Percentiles rank a stretch among this genome's conserved stretches.
Evolutionary conservation across 2,797 vertebrate species (phyloP).

Genomic region (Spea hammondii): DNA sequence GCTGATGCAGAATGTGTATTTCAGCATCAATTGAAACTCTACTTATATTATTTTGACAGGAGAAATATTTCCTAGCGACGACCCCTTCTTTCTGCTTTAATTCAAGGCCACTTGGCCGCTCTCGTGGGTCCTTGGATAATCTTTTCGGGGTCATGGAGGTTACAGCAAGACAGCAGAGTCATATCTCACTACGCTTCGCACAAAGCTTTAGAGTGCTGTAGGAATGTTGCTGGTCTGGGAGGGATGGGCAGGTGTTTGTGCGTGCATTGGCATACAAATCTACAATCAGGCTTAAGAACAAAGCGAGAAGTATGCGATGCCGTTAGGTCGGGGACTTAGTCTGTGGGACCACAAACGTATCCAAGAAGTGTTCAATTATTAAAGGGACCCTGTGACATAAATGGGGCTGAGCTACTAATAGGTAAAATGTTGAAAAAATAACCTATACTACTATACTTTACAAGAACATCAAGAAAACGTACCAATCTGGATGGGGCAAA

Average conservation of each 20-base stretch:
- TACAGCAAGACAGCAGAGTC: constrained; percentile 25
- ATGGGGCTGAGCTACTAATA: too few relatives aligned
- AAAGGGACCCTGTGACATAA: too few relatives aligned
- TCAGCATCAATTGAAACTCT: constrained; percentile 30
- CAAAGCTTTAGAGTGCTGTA: constrained; percentile 1
- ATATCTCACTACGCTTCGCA: constrained; percentile 27
- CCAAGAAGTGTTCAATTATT: too few relatives aligned
- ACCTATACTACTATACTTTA: too few relatives aligned
- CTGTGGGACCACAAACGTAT: not conserved
- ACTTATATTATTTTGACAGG: constrained; percentile 43
- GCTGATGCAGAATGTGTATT: constrained; percentile 5
- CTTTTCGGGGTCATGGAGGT: constrained; percentile 42
- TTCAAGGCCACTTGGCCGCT: constrained; percentile 36
- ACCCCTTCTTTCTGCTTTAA: constrained; percentile 44
- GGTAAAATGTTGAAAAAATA: too few relatives aligned
- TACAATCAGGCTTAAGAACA: constrained; percentile 21
- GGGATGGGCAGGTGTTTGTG: constrained; percentile 7
- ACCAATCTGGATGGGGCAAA: too few relatives aligned
- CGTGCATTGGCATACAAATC: constrained; percentile 39
- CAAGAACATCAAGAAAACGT: too few relatives aligned
- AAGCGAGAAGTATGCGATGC: constrained; percentile 4
- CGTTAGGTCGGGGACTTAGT: not conserved
- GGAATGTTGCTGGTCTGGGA: constrained; percentile 4
- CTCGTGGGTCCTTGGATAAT: constrained; percentile 44
- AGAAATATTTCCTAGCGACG: constrained; percentile 46